Conservation (phyloP, 2,797 vertebrate genomes). For the Simalia tracyae region DNA sequence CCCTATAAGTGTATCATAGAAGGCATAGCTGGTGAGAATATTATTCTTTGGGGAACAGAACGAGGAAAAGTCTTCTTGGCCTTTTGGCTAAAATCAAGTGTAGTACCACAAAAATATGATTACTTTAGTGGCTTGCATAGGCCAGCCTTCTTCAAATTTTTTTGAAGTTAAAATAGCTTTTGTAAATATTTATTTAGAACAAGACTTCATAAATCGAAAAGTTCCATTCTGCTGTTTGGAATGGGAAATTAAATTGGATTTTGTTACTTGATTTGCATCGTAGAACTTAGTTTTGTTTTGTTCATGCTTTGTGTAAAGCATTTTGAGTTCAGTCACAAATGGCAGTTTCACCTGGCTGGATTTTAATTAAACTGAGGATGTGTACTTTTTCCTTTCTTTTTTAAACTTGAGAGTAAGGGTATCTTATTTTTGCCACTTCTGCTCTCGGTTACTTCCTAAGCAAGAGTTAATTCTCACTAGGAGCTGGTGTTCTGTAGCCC, state of each 20-base stretch:
- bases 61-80: neutral
- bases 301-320: neutral
- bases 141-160: neutral
- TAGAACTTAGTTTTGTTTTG: neutral
- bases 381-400: neutral
- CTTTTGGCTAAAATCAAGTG: neutral
- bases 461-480: neutral
- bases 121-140: neutral
- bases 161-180: slow-evolving; percentile 11
- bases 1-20: neutral
- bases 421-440: neutral
- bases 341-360: slow-evolving; percentile 25
- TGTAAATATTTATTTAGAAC: slow-evolving; percentile 10
- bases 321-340: neutral
- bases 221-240: slow-evolving; percentile 12
- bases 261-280: slow-evolving; percentile 20
- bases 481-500: neutral
- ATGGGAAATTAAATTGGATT: slow-evolving; percentile 31
- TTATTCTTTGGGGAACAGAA: neutral
- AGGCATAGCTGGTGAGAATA: neutral
- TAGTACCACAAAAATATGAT: neutral
- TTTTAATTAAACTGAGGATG: slow-evolving; percentile 28
- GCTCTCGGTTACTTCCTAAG: neutral
- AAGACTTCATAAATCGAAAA: slow-evolving; percentile 10
- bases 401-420: neutral